These are phyloP conservation scores for Phyllotreta cruciferae DNA, from an alignment of 2,888 invertebrate genomes.

Conservation along the genomic window DNA sequence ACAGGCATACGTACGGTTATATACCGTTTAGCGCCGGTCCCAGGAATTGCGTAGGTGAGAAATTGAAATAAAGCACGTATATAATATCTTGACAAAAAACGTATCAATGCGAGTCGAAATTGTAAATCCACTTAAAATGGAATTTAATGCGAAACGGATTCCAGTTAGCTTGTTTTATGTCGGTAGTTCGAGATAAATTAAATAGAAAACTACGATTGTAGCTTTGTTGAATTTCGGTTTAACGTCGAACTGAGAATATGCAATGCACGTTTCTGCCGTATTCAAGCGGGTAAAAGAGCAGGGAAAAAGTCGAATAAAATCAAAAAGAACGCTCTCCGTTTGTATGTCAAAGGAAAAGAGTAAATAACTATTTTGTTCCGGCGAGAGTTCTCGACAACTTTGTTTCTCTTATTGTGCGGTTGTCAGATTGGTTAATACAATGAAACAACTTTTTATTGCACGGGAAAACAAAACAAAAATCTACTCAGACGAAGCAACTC, in stretches of 20 bases:
- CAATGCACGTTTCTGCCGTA: too few species aligned
- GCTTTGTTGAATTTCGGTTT: too few species aligned
- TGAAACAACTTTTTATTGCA: constrained; percentile 10
- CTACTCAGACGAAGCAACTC: too few species aligned
- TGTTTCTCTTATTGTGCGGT: constrained; percentile 5
- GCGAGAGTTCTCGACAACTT: constrained; percentile 1
- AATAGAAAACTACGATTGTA: too few species aligned
- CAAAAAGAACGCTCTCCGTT: neutral
- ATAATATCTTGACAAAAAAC: neutral
- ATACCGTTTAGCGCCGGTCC: constrained; percentile 62
- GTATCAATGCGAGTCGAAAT: neutral
- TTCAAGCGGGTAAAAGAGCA: too few species aligned
- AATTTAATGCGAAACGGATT: too few species aligned
- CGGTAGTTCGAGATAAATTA: too few species aligned
- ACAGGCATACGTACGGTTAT: constrained; percentile 60
- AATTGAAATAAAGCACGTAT: neutral
- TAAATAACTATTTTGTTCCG: constrained; percentile 21
- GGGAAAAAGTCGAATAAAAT: too few species aligned
- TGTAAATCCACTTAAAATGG: too few species aligned
- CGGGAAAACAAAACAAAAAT: too few species aligned
- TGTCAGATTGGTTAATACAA: constrained; percentile 15
- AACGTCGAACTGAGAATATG: too few species aligned
- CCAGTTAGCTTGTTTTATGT: too few species aligned
- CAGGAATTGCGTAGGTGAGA: constrained; percentile 58
- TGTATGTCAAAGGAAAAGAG: constrained; percentile 6